Percentiles rank a stretch among this genome's conserved stretches.
Evolutionary conservation across 1,140 invertebrate species (phyloP).

Genomic region (Nephotettix cincticeps): DNA sequence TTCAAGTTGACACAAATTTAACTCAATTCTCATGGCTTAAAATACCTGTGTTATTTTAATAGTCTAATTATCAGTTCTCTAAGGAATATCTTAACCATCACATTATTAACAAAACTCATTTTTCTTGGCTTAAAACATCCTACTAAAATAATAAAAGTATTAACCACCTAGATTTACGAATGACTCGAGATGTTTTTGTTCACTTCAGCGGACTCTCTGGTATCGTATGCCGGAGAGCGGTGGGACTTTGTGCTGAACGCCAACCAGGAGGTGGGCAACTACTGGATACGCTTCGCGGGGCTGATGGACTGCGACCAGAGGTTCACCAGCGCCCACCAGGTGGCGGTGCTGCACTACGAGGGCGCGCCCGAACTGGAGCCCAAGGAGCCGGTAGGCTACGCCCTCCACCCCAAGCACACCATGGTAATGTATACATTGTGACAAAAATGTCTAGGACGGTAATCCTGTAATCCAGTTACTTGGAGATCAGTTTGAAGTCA

Average conservation of each 20-base stretch:
- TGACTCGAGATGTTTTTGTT: not conserved
- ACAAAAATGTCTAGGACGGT: too few relatives aligned
- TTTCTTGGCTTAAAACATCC: too few relatives aligned
- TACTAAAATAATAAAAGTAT: too few relatives aligned
- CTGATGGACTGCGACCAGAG: slow-evolving; percentile 82
- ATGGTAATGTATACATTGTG: slow-evolving; percentile 60
- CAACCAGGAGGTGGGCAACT: slow-evolving; percentile 69
- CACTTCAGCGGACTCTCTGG: slow-evolving; percentile 66
- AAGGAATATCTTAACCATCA: too few relatives aligned
- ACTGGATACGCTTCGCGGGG: slow-evolving; percentile 83
- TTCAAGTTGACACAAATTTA: too few relatives aligned
- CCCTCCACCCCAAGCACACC: slow-evolving; percentile 58
- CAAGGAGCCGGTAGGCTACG: slow-evolving; percentile 57
- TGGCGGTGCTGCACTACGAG: slow-evolving; percentile 78
- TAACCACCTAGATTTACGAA: too few relatives aligned
- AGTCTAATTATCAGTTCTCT: too few relatives aligned
- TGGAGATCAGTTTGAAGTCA: too few relatives aligned
- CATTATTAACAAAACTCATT: too few relatives aligned
- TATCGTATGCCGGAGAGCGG: slow-evolving; percentile 83
- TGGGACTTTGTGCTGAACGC: slow-evolving; percentile 82
- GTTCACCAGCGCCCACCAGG: slow-evolving; percentile 77
- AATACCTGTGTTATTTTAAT: too few relatives aligned
- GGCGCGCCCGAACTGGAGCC: slow-evolving; percentile 61
- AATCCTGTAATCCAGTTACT: too few relatives aligned
- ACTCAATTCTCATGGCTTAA: too few relatives aligned